Conservation (phyloP, 1,140 invertebrate genomes). For the Melitaea cinxia region DNA sequence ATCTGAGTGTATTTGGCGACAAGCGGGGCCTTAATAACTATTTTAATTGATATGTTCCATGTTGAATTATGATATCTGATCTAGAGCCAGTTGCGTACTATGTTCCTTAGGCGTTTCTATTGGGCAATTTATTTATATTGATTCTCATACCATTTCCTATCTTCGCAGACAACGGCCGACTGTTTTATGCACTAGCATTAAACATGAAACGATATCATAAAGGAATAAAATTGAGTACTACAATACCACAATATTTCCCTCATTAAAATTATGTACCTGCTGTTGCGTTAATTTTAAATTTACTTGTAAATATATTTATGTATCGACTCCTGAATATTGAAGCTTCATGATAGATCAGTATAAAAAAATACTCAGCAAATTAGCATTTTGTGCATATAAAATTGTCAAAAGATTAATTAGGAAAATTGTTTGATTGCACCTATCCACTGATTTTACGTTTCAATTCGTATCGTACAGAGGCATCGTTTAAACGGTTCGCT, state of each 20-base stretch:
- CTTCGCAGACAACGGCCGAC: constrained; percentile 61
- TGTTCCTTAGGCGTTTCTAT: constrained; percentile 70
- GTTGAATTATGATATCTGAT: constrained; percentile 72
- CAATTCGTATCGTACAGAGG: constrained; percentile 42
- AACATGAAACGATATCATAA: constrained; percentile 61
- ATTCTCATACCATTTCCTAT: constrained; percentile 72
- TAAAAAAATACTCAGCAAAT: too few relatives aligned
- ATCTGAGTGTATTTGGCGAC: constrained; percentile 13
- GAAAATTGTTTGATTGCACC: too few relatives aligned
- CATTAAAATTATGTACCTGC: constrained; percentile 22
- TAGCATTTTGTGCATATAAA: too few relatives aligned
- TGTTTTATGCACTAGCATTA: constrained; percentile 66
- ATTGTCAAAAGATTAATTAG: too few relatives aligned
- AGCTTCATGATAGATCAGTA: too few relatives aligned
- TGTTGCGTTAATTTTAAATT: too few relatives aligned
- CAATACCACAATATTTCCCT: constrained; percentile 51
- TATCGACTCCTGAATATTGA: too few relatives aligned
- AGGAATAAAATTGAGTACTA: constrained; percentile 54
- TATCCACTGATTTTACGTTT: constrained; percentile 28
- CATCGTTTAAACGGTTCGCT: constrained; percentile 45
- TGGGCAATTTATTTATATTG: constrained; percentile 79
- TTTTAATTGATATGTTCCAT: constrained; percentile 77
- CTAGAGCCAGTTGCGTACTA: constrained; percentile 46
- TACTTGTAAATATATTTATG: too few relatives aligned
- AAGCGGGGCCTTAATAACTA: constrained; percentile 61